Evolutionary conservation across 2,888 invertebrate genomes (phyloP), one percentile per base, ranked within the genome.

Genomic region (Sthenelais limicola): DNA sequence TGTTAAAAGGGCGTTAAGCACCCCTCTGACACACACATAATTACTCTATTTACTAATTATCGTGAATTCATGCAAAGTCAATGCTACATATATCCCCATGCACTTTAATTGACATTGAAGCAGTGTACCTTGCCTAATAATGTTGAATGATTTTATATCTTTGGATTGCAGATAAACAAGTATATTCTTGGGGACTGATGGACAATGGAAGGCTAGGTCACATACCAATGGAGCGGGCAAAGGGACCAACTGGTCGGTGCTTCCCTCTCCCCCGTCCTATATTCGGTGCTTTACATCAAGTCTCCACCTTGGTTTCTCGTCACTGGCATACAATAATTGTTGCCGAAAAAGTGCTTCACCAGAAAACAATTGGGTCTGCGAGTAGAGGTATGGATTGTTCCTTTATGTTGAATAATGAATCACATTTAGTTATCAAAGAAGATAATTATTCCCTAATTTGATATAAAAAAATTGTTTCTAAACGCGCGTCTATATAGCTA

Each of bases 281-380:
- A 68, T 87, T 87, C 76, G 86, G 87, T 15, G 81, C 86, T 4
- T 78, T 87, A 30, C 85, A 87, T 75, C 76, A 78, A 24, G 84
- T 87, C n/a, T 81, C 86, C 0, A 77, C 82, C 69, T 75, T 87
- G 3, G 79, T 83, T 30, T 82, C 82, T 7, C 72, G 78, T 33
- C 80, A 85, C 75, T 87, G 87, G 87, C 80, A 85, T 73, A 83
- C 85, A n/a, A 80, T 86, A 18, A 79, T 87, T 30, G 83, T 87
- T 32, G 87, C 87, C 73, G 87, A 85, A 85, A 74, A 48, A n/a
- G 67, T 67, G 15, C 21, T 67, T 12, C 48, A 48, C 18, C 67
- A 67, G 48, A 67, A 67, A 28, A 67, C 67, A 18, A 67, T 67
- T 1, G 48, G 48, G 9, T 67, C 67, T 15, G 48, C 28, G 12